These are phyloP conservation scores for Altica lythri DNA, from an alignment of 2,888 invertebrate species.

Conservation along the genomic window DNA sequence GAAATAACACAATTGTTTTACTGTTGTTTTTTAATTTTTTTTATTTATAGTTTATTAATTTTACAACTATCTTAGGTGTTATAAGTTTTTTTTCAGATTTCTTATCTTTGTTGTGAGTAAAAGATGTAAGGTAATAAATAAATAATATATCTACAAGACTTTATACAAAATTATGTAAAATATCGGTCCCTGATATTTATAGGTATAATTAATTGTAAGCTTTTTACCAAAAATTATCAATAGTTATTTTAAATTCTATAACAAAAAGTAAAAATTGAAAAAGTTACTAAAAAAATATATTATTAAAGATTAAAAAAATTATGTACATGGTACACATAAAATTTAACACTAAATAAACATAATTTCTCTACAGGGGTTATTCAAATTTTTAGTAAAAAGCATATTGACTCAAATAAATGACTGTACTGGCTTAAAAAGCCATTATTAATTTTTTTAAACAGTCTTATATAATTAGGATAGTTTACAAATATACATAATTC, in stretches of 20 bases:
- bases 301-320: slow-evolving; percentile 21
- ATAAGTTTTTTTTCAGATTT: slow-evolving; percentile 50
- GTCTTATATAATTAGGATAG: slow-evolving; percentile 51
- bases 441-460: slow-evolving; percentile 44
- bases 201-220: slow-evolving; percentile 40
- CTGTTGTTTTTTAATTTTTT: slow-evolving; percentile 40
- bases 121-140: slow-evolving; percentile 59
- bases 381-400: slow-evolving; percentile 8
- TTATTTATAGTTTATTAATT: slow-evolving; percentile 51
- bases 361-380: neutral
- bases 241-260: too few species aligned
- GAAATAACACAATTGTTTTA: slow-evolving; percentile 30
- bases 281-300: too few species aligned
- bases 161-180: slow-evolving; percentile 56
- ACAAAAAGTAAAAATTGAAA: too few species aligned
- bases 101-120: slow-evolving; percentile 57
- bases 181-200: slow-evolving; percentile 56
- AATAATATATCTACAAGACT: slow-evolving; percentile 58
- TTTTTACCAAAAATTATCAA: slow-evolving; percentile 45
- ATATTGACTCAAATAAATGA: slow-evolving; percentile 27
- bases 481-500: slow-evolving; percentile 50
- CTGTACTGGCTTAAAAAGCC: slow-evolving; percentile 33
- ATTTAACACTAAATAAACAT: neutral
- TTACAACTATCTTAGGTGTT: slow-evolving; percentile 52
- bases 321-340: slow-evolving; percentile 43